phyloP scores from a whole-genome alignment of 2,888 invertebrate species.

The Conchocele bisecta region DNA sequence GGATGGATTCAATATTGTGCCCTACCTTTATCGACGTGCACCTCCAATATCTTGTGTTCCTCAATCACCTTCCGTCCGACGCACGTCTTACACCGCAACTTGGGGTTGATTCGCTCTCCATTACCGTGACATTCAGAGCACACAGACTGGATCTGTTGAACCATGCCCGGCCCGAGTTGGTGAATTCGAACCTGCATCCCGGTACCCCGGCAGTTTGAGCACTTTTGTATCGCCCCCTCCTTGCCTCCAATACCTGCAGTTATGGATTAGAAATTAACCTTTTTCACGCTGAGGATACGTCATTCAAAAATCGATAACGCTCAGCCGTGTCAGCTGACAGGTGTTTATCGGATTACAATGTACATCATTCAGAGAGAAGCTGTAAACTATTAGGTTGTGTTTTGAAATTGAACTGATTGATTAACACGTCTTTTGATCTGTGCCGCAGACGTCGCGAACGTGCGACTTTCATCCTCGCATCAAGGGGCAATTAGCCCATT shows the following conservation, averaged over 20 bases:
- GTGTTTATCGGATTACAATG: too few species aligned
- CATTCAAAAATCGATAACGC: not conserved
- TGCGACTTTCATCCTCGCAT: too few species aligned
- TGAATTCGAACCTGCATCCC: constrained; percentile 90
- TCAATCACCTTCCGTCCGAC: constrained; percentile 94
- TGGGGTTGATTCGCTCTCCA: constrained; percentile 85
- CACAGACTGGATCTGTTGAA: constrained; percentile 95
- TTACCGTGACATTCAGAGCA: constrained; percentile 94
- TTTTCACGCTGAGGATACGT: not conserved
- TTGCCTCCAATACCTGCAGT: constrained; percentile 92
- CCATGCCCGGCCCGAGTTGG: constrained; percentile 89
- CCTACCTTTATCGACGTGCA: constrained; percentile 91
- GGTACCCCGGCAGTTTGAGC: constrained; percentile 93
- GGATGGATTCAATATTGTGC: not conserved
- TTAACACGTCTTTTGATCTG: too few species aligned
- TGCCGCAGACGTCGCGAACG: too few species aligned
- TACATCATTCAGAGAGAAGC: too few species aligned
- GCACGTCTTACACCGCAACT: constrained; percentile 97
- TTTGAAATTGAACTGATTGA: too few species aligned
- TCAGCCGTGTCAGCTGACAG: too few species aligned
- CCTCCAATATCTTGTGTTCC: constrained; percentile 96
- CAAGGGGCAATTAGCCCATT: too few species aligned
- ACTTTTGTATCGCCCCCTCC: constrained; percentile 94
- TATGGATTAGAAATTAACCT: too few species aligned
- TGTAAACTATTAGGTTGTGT: too few species aligned